A percentile compares a stretch with the other conserved stretches of the same genome.
Evolutionary conservation across 1,140 invertebrate genomes (phyloP).

Genomic region (Limonius californicus): DNA sequence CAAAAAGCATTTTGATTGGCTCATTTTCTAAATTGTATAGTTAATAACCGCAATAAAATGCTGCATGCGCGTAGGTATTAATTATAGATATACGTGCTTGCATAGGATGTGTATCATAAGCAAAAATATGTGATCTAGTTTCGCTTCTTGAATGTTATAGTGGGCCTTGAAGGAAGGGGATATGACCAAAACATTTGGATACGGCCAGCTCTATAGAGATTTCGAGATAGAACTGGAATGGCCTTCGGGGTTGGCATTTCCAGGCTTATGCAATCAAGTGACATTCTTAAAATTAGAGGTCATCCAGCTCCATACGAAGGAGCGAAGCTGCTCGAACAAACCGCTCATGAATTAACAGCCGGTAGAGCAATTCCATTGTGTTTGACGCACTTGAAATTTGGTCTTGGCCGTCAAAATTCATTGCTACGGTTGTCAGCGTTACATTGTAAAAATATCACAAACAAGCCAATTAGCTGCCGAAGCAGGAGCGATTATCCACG

Average conservation of each 20-base stretch:
- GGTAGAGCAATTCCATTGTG: conserved; percentile 4
- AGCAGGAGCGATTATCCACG: not conserved
- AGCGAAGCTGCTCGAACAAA: not conserved
- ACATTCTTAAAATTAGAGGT: conserved; percentile 38
- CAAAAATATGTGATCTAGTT: too few species aligned
- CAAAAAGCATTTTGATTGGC: too few species aligned
- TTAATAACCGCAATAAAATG: too few species aligned
- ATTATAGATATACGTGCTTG: too few species aligned
- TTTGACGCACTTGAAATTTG: not conserved
- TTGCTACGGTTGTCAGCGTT: not conserved
- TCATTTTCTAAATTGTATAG: too few species aligned
- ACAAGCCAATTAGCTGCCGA: conserved; percentile 7
- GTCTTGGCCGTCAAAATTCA: conserved; percentile 6
- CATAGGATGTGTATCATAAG: too few species aligned
- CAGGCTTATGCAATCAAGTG: conserved; percentile 33
- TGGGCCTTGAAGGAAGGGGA: too few species aligned
- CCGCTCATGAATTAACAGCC: too few species aligned
- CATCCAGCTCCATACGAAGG: conserved; percentile 17
- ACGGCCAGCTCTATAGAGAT: too few species aligned
- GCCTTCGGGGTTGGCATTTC: conserved; percentile 30
- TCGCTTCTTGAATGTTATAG: too few species aligned
- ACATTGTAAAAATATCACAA: conserved; percentile 1
- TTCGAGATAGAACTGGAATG: conserved; percentile 10
- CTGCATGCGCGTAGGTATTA: too few species aligned
- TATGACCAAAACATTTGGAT: too few species aligned